A percentile compares a stretch with the other conserved stretches of the same genome.
Conservation (phyloP, 2,113 vertebrate genomes). For the Crocuta crocuta region DNA sequence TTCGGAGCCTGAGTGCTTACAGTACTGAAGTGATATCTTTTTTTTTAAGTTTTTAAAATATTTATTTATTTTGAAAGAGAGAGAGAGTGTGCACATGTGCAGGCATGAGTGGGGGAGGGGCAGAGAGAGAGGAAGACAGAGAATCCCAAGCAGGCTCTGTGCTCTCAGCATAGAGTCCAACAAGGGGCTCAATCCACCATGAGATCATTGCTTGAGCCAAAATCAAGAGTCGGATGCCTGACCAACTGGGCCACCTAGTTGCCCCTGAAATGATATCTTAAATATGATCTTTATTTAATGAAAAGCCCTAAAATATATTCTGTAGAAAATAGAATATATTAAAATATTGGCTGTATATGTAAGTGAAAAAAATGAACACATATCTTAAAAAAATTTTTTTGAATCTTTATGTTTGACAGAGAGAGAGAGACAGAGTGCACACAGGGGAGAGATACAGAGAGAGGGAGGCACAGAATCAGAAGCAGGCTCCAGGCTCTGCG, state of each 20-base stretch:
- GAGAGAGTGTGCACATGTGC: background rate
- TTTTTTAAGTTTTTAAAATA: too few species aligned
- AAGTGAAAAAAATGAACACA: slow-evolving; percentile 2
- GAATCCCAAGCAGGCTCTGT: background rate
- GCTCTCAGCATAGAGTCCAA: background rate
- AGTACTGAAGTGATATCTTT: background rate
- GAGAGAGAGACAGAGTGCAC: background rate
- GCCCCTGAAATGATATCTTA: background rate
- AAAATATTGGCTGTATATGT: background rate
- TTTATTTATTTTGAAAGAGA: background rate
- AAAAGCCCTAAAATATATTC: background rate
- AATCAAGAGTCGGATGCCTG: background rate
- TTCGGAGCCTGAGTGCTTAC: slow-evolving; percentile 28
- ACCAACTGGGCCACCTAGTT: background rate
- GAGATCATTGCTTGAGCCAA: background rate
- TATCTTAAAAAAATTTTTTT: background rate
- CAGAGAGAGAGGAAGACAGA: background rate
- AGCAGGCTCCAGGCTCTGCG: too few species aligned
- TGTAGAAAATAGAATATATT: slow-evolving; percentile 7
- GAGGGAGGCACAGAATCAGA: background rate
- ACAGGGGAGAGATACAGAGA: background rate
- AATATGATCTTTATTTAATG: background rate
- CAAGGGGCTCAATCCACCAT: background rate
- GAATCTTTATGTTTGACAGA: background rate
- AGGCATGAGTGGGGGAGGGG: background rate